Conservation (phyloP, 2,797 vertebrate genomes). For the Naso thynnoides region DNA sequence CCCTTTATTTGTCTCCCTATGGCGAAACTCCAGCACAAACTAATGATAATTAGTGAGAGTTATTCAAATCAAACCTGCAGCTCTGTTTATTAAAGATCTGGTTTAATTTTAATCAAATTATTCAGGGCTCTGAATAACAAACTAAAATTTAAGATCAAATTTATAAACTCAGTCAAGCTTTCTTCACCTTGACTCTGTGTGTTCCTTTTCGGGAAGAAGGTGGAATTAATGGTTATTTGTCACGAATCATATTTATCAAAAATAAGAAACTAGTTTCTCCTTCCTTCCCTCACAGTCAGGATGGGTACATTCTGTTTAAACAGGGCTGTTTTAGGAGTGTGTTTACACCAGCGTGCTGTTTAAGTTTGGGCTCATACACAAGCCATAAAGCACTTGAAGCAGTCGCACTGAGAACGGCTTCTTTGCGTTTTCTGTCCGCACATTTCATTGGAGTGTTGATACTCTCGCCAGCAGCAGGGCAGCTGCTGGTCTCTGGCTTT, state of each 20-base stretch:
- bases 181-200: neutral
- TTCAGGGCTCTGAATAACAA: neutral
- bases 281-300: neutral
- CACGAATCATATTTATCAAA: too few relatives aligned
- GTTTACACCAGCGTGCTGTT: slow-evolving; percentile 11
- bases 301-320: neutral
- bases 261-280: too few relatives aligned
- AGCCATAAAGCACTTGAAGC: slow-evolving; percentile 42
- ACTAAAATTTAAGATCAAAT: neutral
- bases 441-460: slow-evolving; percentile 22
- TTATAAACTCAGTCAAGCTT: neutral
- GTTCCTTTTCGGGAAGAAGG: too few relatives aligned
- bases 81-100: neutral
- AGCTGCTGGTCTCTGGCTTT: slow-evolving; percentile 12
- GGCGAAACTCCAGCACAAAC: neutral
- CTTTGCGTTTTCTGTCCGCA: slow-evolving; percentile 26
- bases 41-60: neutral
- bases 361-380: slow-evolving; percentile 41
- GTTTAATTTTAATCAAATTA: neutral
- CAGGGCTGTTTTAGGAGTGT: too few relatives aligned
- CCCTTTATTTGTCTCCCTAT: neutral
- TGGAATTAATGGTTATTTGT: neutral
- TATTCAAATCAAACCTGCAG: neutral
- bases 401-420: neutral
- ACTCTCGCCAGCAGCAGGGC: slow-evolving; percentile 15